Base-by-base conservation (phyloP, 2,113 vertebrate genomes). In the Butorides virescens region DNA sequence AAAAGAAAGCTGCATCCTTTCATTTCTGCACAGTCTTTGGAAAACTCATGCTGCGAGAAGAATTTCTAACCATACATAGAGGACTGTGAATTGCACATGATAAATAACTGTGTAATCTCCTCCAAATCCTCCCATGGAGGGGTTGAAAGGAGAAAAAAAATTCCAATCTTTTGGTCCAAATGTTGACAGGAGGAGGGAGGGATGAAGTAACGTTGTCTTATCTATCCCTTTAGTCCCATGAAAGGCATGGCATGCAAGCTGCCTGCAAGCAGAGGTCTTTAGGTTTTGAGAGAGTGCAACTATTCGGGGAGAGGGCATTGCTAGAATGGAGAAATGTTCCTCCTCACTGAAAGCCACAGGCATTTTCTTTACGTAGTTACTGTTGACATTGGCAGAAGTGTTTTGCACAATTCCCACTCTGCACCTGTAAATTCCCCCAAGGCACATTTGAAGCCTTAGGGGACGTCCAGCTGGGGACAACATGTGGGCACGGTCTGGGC, bases 401-500 rank as follows among this genome's bases (percentile, higher is more conserved):
- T 8, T 83, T 76, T 70, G 16, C 37, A 78, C 30, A 62, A 39
- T 91, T 89, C 94, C 91, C 77, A 30, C 39, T 82, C 65, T 52
- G 36, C 95, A 95, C 97, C 97, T 97, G 89, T 88, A 86, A 80
- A 91, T 66, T 89, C n/a, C 66, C 62, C 19, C 23, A 70, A 30
- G 53, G 18, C 49, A 65, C 1, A 0, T 68, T 61, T 59, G 53
- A 86, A 86, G 65, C 29, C 42, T 50, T 76, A 34, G 23, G 42
- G 66, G 20, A 61, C 75, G 32, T 15, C 26, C 10, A 68, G 32
- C 27, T 3, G 3, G 80, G 42, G 46, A 73, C 42, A 80, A 5
- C 66, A 56, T 36, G 11, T 1, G 11, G 80, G 53, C 63, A 58
- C 3, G 0, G 20, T 30, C 62, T 87, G 53, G 62, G 32, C 73